Conservation (phyloP, 2,888 invertebrate species). For the Odontothrips loti region DNA sequence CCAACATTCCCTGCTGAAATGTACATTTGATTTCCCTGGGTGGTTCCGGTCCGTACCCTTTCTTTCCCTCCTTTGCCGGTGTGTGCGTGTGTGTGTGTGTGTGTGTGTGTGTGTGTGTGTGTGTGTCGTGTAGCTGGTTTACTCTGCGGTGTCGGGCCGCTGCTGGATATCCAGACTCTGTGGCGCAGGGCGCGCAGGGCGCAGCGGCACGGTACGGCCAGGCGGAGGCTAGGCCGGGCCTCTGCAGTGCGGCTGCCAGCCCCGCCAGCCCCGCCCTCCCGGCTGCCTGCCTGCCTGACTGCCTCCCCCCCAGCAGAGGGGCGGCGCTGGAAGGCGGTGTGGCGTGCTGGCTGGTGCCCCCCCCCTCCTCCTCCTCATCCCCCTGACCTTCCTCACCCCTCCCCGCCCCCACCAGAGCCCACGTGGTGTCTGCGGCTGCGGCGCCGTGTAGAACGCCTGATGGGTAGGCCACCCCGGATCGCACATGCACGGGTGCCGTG, state of each 20-base stretch:
- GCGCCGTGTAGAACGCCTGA: background rate
- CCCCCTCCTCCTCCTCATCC: slow-evolving; percentile 47
- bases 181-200: too few relatives aligned
- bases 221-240: slow-evolving; percentile 36
- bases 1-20: background rate
- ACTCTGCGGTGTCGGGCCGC: background rate
- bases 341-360: slow-evolving; percentile 45
- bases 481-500: background rate
- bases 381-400: slow-evolving; percentile 41
- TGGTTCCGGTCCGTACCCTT: background rate
- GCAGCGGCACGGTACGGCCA: too few relatives aligned
- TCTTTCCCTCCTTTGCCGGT: background rate
- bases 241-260: slow-evolving; percentile 12
- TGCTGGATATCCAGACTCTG: too few relatives aligned
- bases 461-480: background rate
- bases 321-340: slow-evolving; percentile 62
- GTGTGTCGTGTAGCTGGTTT: background rate
- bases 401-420: background rate
- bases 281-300: slow-evolving; percentile 42
- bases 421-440: background rate
- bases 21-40: background rate
- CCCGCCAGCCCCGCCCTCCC: background rate
- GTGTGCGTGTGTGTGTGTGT: background rate
- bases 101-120: background rate
- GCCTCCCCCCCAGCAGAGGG: slow-evolving; percentile 89